Percentiles rank a stretch among this genome's conserved stretches.
Conservation (phyloP, 1,140 invertebrate species). For the Nasonia giraulti region DNA sequence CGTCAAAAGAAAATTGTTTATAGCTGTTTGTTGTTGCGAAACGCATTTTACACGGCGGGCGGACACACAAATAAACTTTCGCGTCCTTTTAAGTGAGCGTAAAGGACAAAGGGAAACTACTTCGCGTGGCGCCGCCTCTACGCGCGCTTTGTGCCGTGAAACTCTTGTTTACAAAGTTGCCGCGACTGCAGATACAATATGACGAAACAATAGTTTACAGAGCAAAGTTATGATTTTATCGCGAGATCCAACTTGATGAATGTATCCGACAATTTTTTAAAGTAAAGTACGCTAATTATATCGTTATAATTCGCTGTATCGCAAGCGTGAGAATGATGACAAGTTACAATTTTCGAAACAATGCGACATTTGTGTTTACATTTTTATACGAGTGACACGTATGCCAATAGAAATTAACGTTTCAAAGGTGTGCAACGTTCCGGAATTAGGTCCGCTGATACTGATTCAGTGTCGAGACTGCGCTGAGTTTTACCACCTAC, state of each 20-base stretch:
- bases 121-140: constrained; percentile 27
- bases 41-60: not conserved
- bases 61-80: constrained; percentile 44
- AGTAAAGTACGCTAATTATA: not conserved
- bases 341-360: not conserved
- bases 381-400: not conserved
- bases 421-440: constrained; percentile 62
- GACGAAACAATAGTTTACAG: constrained; percentile 44
- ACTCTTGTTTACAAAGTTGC: constrained; percentile 40
- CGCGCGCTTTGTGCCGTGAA: constrained; percentile 43
- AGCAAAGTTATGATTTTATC: constrained; percentile 18
- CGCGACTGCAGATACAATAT: constrained; percentile 35
- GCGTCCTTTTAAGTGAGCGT: constrained; percentile 31
- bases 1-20: constrained; percentile 34
- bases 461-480: constrained; percentile 63
- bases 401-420: not conserved
- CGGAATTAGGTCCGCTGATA: constrained; percentile 61
- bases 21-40: constrained; percentile 8
- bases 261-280: not conserved
- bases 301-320: not conserved
- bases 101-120: constrained; percentile 50
- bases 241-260: constrained; percentile 3
- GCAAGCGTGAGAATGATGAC: not conserved
- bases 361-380: not conserved
- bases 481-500: constrained; percentile 61